These are phyloP conservation scores for Dryas iulia DNA, from an alignment of 1,140 invertebrate species.

Conservation along the genomic window DNA sequence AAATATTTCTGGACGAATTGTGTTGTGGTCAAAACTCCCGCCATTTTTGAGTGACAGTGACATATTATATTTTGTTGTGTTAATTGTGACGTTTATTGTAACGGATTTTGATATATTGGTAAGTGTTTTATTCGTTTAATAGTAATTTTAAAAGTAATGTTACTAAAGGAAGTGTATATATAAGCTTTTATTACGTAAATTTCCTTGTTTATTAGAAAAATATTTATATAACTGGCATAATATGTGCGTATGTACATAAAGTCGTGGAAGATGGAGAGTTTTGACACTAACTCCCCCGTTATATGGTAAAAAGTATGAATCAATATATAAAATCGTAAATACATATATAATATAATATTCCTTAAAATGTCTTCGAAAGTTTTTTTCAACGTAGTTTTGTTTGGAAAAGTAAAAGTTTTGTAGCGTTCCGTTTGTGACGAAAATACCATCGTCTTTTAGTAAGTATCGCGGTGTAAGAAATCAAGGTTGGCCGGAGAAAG, in stretches of 20 bases:
- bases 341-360: too few relatives aligned
- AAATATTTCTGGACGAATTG: slow-evolving; percentile 44
- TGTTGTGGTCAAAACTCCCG: slow-evolving; percentile 36
- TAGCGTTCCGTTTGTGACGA: slow-evolving; percentile 45
- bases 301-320: too few relatives aligned
- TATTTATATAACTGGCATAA: background rate
- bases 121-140: slow-evolving; percentile 35
- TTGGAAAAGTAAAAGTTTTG: slow-evolving; percentile 71
- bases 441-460: slow-evolving; percentile 40
- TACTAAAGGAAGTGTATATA: background rate
- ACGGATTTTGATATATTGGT: slow-evolving; percentile 36
- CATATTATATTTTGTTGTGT: slow-evolving; percentile 40
- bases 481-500: slow-evolving; percentile 75
- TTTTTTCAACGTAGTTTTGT: background rate
- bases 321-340: background rate
- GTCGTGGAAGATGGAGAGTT: too few relatives aligned
- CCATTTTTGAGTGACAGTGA: slow-evolving; percentile 55
- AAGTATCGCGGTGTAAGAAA: slow-evolving; percentile 54
- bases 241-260: too few relatives aligned
- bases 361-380: background rate
- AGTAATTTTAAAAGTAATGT: too few relatives aligned
- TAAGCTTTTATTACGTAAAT: slow-evolving; percentile 40
- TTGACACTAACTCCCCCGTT: too few relatives aligned
- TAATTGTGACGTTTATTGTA: slow-evolving; percentile 44
- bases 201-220: slow-evolving; percentile 37